Evolutionary conservation across 2,113 vertebrate species (phyloP), one percentile per base, ranked within the genome.

Genomic region (Anthoscopus minutus): DNA sequence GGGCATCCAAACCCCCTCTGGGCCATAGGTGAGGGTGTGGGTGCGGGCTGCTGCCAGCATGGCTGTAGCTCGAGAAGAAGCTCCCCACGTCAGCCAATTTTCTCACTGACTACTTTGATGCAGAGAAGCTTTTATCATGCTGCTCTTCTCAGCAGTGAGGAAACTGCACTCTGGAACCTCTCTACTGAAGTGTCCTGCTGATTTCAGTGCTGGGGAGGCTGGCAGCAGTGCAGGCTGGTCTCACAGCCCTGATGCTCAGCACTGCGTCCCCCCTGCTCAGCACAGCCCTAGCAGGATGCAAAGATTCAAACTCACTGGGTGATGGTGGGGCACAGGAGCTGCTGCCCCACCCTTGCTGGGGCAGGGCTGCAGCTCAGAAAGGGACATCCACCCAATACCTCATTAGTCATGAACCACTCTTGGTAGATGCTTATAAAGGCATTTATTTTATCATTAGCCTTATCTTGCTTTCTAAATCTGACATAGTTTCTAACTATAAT

Each of bases 401-500:
- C 85, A 33, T 81, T 24, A 79, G 45, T 89, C 77, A 80, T 60
- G 50, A 90, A 77, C 51, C 35, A 11, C 35, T 54, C 73, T 35
- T 60, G 42, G 88, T 70, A 77, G 92, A 92, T 50, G 58, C 58
- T 80, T 86, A 91, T 37, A 53, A 89, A 65, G 60, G 81, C 83
- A 96, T 95, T 94, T 82, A 91, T 93, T 96, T 91, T 87, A 74
- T 85, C 83, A 89, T 95, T 95, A 95, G 61, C 44, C 47, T 96
- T 96, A 95, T 91, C 95, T 90, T 58, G 31, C 66, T 90, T 91
- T 85, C 83, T 92, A 91, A 96, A 97, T 56, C 57, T 51, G 80
- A 86, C 58, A 85, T 92, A 31, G 70, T 95, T 96, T 90, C 91
- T 84, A 56, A 93, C 62, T 47, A 21, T 81, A 89, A 87, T 88